These are phyloP conservation scores for Bombus waltoni DNA, from an alignment of 1,140 invertebrate species.

Conservation along the genomic window DNA sequence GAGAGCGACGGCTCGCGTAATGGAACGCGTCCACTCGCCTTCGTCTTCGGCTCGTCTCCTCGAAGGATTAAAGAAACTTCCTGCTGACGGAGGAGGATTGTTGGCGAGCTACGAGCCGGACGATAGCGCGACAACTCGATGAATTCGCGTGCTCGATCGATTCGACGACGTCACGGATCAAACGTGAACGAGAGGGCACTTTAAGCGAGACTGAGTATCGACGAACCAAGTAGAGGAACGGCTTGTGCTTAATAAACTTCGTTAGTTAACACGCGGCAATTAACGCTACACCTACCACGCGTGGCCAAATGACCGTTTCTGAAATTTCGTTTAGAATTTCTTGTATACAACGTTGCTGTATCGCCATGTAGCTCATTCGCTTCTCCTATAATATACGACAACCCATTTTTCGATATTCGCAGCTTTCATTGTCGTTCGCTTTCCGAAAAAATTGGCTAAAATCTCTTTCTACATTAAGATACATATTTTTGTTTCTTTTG, in stretches of 20 bases:
- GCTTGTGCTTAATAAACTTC: not conserved
- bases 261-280: not conserved
- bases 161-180: not conserved
- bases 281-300: not conserved
- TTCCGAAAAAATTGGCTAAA: no score
- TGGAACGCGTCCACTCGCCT: constrained; percentile 26
- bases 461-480: no score
- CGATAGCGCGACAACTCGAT: not conserved
- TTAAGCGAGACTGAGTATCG: not conserved
- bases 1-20: constrained; percentile 18
- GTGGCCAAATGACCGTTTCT: no score
- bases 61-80: constrained; percentile 46
- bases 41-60: not conserved
- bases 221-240: not conserved
- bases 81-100: not conserved
- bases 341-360: no score
- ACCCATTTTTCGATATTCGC: no score
- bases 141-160: constrained; percentile 10
- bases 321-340: no score
- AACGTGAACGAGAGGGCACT: not conserved
- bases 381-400: no score
- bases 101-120: not conserved
- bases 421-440: no score
- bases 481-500: no score
- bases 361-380: no score